A percentile compares a stretch with the other conserved stretches of the same genome.
Conservation (phyloP, 2,888 invertebrate genomes). For the Phaonia tiefii region DNA sequence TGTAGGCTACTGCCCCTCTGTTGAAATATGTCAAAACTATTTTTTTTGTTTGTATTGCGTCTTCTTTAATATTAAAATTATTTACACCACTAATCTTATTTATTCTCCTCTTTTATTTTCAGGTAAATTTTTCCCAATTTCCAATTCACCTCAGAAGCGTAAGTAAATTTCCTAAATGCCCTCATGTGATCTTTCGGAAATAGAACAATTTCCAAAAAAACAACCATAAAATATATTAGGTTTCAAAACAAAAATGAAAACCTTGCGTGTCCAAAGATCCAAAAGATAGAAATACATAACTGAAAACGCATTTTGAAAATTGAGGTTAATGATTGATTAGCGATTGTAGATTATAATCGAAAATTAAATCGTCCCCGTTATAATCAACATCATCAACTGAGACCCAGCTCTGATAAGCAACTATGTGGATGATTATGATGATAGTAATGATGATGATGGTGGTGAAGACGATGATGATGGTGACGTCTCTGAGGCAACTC, state of each 20-base stretch:
- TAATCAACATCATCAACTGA: constrained; percentile 12
- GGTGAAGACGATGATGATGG: too few relatives aligned
- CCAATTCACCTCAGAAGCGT: neutral
- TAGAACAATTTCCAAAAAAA: constrained; percentile 12
- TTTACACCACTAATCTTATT: neutral
- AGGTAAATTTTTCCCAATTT: neutral
- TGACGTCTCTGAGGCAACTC: constrained; percentile 16
- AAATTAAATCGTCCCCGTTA: constrained; percentile 63
- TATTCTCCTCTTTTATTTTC: constrained; percentile 3
- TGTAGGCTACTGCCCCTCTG: too few relatives aligned
- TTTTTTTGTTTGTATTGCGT: neutral
- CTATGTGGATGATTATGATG: neutral
- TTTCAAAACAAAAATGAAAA: constrained; percentile 23
- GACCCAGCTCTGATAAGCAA: neutral
- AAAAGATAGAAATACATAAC: neutral
- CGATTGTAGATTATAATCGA: constrained; percentile 57
- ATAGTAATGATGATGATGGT: constrained; percentile 10
- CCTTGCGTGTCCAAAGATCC: constrained; percentile 64
- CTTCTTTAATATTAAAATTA: neutral
- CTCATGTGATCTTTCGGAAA: neutral
- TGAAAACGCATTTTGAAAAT: constrained; percentile 43
- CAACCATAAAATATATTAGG: constrained; percentile 43
- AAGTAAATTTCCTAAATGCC: neutral
- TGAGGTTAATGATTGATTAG: constrained; percentile 66
- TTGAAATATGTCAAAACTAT: too few relatives aligned